These are phyloP conservation scores for Spongia lamella DNA, from an alignment of 37 sponge, comb jelly and placozoan genomes.

Conservation along the genomic window DNA sequence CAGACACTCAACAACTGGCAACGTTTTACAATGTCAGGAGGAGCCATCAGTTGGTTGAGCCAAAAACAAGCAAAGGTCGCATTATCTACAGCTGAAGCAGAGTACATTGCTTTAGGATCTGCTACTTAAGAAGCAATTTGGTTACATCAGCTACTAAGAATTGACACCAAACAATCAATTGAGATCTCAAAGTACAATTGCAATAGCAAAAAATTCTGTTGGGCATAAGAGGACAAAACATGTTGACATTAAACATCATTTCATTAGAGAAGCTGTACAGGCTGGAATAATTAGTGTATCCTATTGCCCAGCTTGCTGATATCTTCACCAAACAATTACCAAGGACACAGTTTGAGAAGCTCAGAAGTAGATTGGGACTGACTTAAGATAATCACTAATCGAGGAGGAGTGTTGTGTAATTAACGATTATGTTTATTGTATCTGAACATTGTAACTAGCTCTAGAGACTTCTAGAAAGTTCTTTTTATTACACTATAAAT, in stretches of 20 bases:
- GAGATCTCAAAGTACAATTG: constrained; percentile 45
- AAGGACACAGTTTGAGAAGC: constrained; percentile 14
- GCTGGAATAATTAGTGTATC: constrained; percentile 7
- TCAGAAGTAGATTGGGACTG: background rate
- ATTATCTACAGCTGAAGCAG: constrained; percentile 36
- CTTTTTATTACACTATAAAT: too few relatives aligned
- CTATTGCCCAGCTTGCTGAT: constrained; percentile 56
- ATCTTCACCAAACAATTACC: constrained; percentile 37
- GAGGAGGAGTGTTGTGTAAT: too few relatives aligned
- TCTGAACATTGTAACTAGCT: too few relatives aligned
- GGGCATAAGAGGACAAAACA: constrained; percentile 22
- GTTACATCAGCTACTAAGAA: constrained; percentile 21
- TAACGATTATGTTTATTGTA: too few relatives aligned
- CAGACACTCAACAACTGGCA: constrained; percentile 51
- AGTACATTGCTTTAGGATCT: constrained; percentile 31
- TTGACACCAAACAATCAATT: background rate
- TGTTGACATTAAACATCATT: constrained; percentile 47
- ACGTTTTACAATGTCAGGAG: constrained; percentile 41
- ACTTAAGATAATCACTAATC: too few relatives aligned
- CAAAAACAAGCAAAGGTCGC: constrained; percentile 38
- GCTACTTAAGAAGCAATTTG: constrained; percentile 47
- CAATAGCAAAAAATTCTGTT: constrained; percentile 44
- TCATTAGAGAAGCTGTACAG: constrained; percentile 25
- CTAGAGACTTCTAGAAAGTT: too few relatives aligned
- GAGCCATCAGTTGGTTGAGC: constrained; percentile 57